Conservation (phyloP, 1,140 invertebrate species). For the Hylaeus anthracinus region DNA sequence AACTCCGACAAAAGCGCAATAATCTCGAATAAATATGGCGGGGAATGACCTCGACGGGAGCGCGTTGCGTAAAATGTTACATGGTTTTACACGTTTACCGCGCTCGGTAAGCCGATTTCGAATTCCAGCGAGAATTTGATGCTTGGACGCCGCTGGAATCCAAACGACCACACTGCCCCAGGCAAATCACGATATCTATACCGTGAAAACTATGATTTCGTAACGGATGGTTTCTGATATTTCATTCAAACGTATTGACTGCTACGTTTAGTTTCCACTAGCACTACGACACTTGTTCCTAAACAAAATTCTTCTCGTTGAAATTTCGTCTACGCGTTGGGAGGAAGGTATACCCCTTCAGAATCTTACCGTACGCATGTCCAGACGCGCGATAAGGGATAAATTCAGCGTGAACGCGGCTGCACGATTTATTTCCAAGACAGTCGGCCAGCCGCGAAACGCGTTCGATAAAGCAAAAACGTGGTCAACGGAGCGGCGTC, state of each 20-base stretch:
- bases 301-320: too few relatives aligned
- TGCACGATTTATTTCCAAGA: conserved; percentile 2
- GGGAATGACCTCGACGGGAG: background rate
- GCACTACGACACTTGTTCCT: too few relatives aligned
- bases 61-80: conserved; percentile 10
- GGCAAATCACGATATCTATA: too few relatives aligned
- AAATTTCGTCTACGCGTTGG: too few relatives aligned
- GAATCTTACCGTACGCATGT: background rate
- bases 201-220: too few relatives aligned
- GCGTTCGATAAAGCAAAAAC: conserved; percentile 17
- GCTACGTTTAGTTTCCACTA: too few relatives aligned
- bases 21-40: conserved; percentile 19
- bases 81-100: background rate
- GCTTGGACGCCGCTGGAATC: background rate
- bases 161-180: too few relatives aligned
- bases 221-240: too few relatives aligned
- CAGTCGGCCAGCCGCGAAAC: conserved; percentile 6
- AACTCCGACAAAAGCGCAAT: conserved; percentile 25
- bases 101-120: background rate
- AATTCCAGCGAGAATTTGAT: background rate
- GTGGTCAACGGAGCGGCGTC: conserved; percentile 6
- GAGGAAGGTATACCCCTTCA: background rate
- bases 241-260: too few relatives aligned
- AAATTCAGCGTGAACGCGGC: background rate
- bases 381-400: background rate